Conservation (phyloP, 2,113 vertebrate genomes). For the Psittacula cyanocephala region DNA sequence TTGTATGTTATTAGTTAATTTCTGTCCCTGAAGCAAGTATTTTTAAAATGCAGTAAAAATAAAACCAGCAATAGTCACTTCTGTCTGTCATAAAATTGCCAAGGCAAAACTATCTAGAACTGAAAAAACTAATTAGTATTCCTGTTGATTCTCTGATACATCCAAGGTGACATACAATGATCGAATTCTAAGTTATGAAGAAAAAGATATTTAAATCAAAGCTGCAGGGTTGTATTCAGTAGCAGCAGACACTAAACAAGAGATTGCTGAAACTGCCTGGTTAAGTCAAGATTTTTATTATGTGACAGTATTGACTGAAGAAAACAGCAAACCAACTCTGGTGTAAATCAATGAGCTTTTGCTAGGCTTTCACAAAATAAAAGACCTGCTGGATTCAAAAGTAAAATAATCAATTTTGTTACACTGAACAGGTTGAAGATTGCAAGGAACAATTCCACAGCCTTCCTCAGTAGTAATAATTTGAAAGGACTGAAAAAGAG, state of each 20-base stretch:
- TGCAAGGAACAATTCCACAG: not conserved
- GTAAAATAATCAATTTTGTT: constrained; percentile 59
- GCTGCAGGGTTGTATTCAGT: not conserved
- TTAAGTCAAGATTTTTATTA: constrained; percentile 50
- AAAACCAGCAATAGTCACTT: not conserved
- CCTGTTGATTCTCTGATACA: not conserved
- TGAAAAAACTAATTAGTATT: not conserved
- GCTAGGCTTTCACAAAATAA: constrained; percentile 61
- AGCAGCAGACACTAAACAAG: not conserved
- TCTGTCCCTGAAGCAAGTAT: not conserved
- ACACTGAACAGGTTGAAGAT: not conserved
- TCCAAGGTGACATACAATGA: not conserved
- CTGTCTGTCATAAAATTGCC: not conserved
- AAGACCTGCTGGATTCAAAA: constrained; percentile 56
- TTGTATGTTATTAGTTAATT: not conserved
- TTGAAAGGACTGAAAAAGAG: not conserved
- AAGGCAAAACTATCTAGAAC: not conserved
- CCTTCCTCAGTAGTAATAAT: not conserved
- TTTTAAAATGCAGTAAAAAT: not conserved
- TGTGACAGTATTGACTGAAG: constrained; percentile 56
- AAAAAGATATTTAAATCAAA: not conserved
- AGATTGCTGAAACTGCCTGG: not conserved
- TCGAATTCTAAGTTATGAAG: not conserved
- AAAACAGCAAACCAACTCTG: constrained; percentile 47
- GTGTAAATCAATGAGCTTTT: constrained; percentile 55